These are phyloP conservation scores for Euura lappo DNA, from an alignment of 1,140 invertebrate species.

Conservation along the genomic window DNA sequence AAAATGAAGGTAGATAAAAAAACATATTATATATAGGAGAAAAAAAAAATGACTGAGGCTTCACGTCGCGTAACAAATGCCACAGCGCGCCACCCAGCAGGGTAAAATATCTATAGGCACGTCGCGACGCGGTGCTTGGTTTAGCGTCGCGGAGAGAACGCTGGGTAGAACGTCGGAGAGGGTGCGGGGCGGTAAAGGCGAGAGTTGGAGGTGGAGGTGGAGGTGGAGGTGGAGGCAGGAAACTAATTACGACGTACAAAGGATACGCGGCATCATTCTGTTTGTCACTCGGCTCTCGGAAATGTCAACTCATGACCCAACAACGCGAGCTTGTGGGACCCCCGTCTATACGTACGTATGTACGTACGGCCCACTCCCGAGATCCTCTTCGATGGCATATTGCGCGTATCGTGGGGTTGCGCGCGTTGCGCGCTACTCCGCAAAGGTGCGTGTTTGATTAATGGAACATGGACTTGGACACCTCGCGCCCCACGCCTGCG, in stretches of 20 bases:
- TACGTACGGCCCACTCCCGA: neutral
- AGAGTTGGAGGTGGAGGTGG: neutral
- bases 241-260: conserved; percentile 35
- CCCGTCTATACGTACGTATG: too few species aligned
- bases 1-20: neutral
- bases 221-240: conserved; percentile 22
- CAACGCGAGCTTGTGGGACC: conserved; percentile 16
- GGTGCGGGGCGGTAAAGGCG: neutral
- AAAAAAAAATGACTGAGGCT: neutral
- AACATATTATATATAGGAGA: neutral
- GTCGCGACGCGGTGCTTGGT: too few species aligned
- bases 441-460: conserved; percentile 1
- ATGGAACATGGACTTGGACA: neutral
- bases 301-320: conserved; percentile 25
- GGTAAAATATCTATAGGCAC: too few species aligned
- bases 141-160: neutral
- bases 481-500: neutral
- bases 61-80: neutral
- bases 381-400: conserved; percentile 23
- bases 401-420: too few species aligned
- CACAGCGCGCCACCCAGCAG: neutral
- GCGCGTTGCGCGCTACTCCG: too few species aligned
- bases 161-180: conserved; percentile 15
- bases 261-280: conserved; percentile 38
- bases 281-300: conserved; percentile 36